phyloP scores from a whole-genome alignment of 2,888 invertebrate genomes.

The Branchellion lobata region DNA sequence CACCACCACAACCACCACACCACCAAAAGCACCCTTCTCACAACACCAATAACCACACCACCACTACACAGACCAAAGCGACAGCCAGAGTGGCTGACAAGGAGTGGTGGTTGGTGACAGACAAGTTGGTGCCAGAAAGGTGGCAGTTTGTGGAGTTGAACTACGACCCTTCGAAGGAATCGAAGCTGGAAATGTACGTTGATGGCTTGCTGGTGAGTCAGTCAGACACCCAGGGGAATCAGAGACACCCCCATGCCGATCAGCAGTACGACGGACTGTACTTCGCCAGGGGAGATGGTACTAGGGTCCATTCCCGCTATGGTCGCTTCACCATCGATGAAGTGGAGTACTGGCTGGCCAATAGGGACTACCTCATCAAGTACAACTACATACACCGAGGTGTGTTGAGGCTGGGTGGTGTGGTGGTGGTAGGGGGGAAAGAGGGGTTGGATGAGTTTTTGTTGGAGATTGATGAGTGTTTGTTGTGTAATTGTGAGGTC shows the following conservation, averaged over 20 bases:
- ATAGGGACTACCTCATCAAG: conserved; percentile 58
- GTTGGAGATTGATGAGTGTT: no score
- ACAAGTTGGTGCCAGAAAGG: conserved; percentile 49
- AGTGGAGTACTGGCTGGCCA: conserved; percentile 59
- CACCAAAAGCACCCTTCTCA: neutral
- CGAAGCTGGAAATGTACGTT: conserved; percentile 53
- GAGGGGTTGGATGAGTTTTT: neutral
- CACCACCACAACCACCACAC: neutral
- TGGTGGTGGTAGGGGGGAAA: neutral
- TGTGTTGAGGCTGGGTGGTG: no score
- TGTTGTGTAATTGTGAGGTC: no score
- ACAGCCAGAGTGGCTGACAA: conserved; percentile 45
- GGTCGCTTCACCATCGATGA: conserved; percentile 59
- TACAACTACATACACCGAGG: conserved; percentile 60
- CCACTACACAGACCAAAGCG: conserved; percentile 35
- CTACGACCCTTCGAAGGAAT: neutral
- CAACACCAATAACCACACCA: neutral
- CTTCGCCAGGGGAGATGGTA: conserved; percentile 49
- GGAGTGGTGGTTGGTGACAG: conserved; percentile 47
- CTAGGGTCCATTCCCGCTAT: conserved; percentile 42
- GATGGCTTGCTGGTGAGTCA: conserved; percentile 52
- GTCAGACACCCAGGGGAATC: conserved; percentile 35
- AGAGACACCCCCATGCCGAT: neutral
- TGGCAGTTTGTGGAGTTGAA: conserved; percentile 59
- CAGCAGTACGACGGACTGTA: conserved; percentile 40